phyloP scores from a whole-genome alignment of 1,140 invertebrate genomes.

The Drosophila sp. region DNA sequence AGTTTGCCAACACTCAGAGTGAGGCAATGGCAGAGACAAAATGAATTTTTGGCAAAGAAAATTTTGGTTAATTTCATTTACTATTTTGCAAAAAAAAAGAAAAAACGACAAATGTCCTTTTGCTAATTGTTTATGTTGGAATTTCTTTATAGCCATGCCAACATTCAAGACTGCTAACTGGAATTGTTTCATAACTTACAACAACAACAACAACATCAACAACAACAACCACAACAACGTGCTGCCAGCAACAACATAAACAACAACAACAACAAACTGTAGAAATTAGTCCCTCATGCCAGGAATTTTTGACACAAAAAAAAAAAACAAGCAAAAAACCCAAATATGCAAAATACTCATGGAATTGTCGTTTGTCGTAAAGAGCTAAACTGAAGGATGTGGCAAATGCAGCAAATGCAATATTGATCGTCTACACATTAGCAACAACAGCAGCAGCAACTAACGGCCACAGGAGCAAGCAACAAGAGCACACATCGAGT shows the following conservation, averaged over 20 bases:
- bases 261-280: conserved; percentile 30
- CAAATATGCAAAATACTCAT: conserved; percentile 46
- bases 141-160: conserved; percentile 59
- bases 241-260: conserved; percentile 50
- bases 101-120: background rate
- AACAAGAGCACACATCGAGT: conserved; percentile 27
- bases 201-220: conserved; percentile 41
- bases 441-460: conserved; percentile 7
- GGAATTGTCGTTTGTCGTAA: conserved; percentile 63
- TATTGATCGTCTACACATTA: conserved; percentile 19
- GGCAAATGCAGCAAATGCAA: conserved; percentile 38
- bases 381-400: conserved; percentile 35
- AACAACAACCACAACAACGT: conserved; percentile 37
- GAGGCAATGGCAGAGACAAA: conserved; percentile 10
- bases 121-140: conserved; percentile 35
- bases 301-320: conserved; percentile 23
- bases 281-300: conserved; percentile 36
- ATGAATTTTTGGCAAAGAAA: conserved; percentile 36
- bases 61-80: conserved; percentile 70
- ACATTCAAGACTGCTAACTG: conserved; percentile 70
- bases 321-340: conserved; percentile 24
- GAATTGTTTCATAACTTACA: conserved; percentile 60
- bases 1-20: conserved; percentile 45
- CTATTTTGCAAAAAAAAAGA: conserved; percentile 5
- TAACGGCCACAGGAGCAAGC: conserved; percentile 26